phyloP scores from a whole-genome alignment of 2,113 vertebrate genomes.

The Amblyornis subalaris region DNA sequence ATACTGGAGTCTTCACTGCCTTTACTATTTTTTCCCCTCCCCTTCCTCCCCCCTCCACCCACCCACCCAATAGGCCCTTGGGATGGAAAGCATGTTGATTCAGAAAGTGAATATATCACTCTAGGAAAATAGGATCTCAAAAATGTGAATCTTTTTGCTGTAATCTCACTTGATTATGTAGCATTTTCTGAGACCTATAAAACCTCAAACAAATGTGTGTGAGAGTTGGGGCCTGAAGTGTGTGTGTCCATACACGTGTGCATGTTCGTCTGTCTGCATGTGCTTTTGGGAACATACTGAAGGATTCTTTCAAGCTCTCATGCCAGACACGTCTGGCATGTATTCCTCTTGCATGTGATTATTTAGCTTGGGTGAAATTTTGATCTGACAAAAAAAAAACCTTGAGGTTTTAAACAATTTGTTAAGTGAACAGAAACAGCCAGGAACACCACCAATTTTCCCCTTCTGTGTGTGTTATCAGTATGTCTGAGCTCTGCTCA shows the following conservation, averaged over 20 bases:
- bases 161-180: neutral
- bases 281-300: neutral
- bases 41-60: neutral
- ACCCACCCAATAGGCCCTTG: neutral
- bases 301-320: neutral
- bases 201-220: neutral
- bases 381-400: neutral
- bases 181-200: neutral
- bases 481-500: neutral
- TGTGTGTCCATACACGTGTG: accelerated
- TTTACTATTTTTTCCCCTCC: neutral
- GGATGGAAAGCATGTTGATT: neutral
- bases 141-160: neutral
- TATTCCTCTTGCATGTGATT: neutral
- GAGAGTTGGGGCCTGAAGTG: neutral
- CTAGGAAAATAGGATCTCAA: neutral
- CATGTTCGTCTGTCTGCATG: neutral
- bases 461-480: neutral
- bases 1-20: neutral
- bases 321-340: neutral
- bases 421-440: neutral
- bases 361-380: neutral
- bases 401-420: neutral
- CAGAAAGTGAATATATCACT: neutral
- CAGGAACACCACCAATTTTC: neutral